These are phyloP conservation scores for Toxotes lorentzi DNA, from an alignment of 2,797 vertebrate species.

Conservation along the genomic window DNA sequence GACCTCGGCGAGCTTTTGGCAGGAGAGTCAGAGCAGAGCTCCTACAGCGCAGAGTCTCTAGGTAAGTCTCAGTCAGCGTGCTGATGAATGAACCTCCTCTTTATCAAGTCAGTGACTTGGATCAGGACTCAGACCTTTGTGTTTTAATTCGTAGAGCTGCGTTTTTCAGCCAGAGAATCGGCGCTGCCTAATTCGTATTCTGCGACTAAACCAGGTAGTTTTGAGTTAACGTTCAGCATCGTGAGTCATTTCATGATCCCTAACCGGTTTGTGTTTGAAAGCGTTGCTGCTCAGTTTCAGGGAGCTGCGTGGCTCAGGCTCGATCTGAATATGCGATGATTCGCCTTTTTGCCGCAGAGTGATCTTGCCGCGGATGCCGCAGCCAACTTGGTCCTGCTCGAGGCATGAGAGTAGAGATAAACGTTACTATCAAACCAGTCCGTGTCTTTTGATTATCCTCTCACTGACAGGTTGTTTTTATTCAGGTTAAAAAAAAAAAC, in stretches of 20 bases:
- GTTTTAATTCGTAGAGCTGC: background rate
- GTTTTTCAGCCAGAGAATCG: background rate
- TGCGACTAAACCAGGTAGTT: slow-evolving; percentile 16
- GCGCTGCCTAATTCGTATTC: slow-evolving; percentile 8
- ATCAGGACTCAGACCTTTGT: background rate
- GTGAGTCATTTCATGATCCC: background rate
- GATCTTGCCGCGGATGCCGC: slow-evolving; percentile 41
- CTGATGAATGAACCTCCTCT: slow-evolving; percentile 25
- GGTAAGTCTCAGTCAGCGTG: slow-evolving; percentile 72
- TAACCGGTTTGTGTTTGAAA: background rate
- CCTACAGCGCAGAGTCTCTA: slow-evolving; percentile 45
- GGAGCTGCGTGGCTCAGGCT: background rate
- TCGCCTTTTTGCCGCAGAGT: slow-evolving; percentile 51
- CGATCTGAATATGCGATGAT: slow-evolving; percentile 10
- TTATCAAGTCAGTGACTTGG: background rate
- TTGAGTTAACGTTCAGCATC: background rate
- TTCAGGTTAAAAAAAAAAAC: no score
- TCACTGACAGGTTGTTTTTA: background rate
- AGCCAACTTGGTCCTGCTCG: slow-evolving; percentile 27
- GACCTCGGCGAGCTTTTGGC: slow-evolving; percentile 60
- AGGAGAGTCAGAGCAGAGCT: slow-evolving; percentile 77
- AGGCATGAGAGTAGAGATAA: background rate
- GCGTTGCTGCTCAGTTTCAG: background rate
- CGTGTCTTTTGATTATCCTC: background rate
- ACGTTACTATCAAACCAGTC: background rate